Base-by-base conservation (phyloP, 2,113 vertebrate species). In the Montifringilla adamsi region DNA sequence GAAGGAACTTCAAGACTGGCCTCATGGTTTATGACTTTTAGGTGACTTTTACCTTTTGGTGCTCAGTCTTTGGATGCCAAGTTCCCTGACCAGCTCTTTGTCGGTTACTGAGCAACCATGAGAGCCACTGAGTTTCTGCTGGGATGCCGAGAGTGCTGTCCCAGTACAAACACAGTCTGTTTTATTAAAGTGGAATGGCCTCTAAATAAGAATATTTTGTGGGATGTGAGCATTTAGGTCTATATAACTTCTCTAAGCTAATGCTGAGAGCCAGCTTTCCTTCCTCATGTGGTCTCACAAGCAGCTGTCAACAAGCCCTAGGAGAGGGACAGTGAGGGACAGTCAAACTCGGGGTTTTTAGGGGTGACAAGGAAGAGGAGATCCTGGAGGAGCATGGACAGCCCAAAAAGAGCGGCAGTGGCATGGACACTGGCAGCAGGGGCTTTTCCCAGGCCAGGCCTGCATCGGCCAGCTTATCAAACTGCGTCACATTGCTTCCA, bases 381-480 rank as follows among this genome's bases (percentile, higher is more conserved):
- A 31, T 10, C 24, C 14, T 7, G 43, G 73, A 39, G 39, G 47
- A 43, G 15, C 14, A 27, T 1, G 21, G 47, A 41, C 43, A 70
- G 7, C 15, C 10, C 12, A 15, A 62, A 64, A 80, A 52, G 58
- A 87, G 22, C 21, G 27, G 46, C 28, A 49, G 20, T 53, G 0
- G 0, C 1, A 1, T 9, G n/a, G 59, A 24, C 46, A 59, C 43
- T 75, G 39, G 13, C 3, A 6, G 39, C n/a, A 77, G 46, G n/a
- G 6, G 15, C 1, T 53, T 74, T 84, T 74, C 46, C 37, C 56
- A 62, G 59, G 23, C 68, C 46, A 28, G 15, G 6, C 33, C 59
- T 62, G 21, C 37, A 22, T 31, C 1, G 3, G 15, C 55, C 62
- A 49, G 44, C 50, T 43, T 70, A 73, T 58, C 43, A 76, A 56